Evolutionary conservation across 2,888 invertebrate species (phyloP), one percentile per base, ranked within the genome.

Genomic region (Protula sp.): DNA sequence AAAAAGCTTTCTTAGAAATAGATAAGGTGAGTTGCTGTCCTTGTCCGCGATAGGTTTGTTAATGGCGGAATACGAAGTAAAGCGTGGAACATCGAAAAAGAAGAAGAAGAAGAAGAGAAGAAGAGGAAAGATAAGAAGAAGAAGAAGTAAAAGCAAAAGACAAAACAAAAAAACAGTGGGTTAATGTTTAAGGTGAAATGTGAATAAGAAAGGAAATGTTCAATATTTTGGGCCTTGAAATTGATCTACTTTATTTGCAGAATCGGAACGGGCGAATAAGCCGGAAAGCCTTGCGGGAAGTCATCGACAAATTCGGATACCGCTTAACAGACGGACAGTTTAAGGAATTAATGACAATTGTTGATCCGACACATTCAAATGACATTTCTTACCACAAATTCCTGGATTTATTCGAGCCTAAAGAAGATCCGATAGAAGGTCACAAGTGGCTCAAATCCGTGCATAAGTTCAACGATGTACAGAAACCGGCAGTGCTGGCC

Each of bases 391-490:
- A 78, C 62, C 78, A 77, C 30, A 67, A 69, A 29, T 79, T 79
- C 66, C 67, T 79, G 22, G 67, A 72, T 14, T 57, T 78, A n/a
- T 79, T 79, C 70, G 79, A 79, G 58, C 74, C 75, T 57, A 74
- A 60, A 50, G 78, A 78, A 62, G 24, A 24, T 22, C 9, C 24
- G 5, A 5, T 50, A 9, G 76, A 75, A 57, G 77, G 77, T 5
- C 79, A 79, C 67, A 78, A 78, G 57, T 78, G 79, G 79, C 61
- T 79, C 58, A 74, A 73, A 45, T 78, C 78, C 50, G 71, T 70
- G 19, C 78, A 79, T 61, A 66, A 70, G 60, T 75, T 71, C 57
- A 78, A 78, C 64, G 73, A 75, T 47, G 66, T 70, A 30, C 70
- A 66, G 22, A 76, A 73, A 61, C 78, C 79, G 24, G 70, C 73